Conservation (phyloP, 2,888 invertebrate genomes). For the Mythimna pallens region DNA sequence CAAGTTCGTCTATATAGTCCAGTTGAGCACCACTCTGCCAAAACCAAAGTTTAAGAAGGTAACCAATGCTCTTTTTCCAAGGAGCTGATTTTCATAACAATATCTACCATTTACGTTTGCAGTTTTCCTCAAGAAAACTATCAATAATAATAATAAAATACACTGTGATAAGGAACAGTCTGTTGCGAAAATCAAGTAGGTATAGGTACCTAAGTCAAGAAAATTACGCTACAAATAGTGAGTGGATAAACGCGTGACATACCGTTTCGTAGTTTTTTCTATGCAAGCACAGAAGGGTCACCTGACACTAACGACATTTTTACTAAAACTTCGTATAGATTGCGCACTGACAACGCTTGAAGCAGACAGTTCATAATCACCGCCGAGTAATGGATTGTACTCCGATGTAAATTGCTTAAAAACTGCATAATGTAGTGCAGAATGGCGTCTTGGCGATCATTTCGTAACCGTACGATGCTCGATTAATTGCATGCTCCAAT, state of each 20-base stretch:
- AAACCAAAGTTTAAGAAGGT: neutral
- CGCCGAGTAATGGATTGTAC: conserved; percentile 62
- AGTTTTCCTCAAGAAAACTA: conserved; percentile 2
- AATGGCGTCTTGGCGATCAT: conserved; percentile 72
- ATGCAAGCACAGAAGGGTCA: conserved; percentile 64
- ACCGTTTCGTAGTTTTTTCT: conserved; percentile 79
- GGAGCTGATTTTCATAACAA: neutral
- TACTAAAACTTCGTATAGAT: conserved; percentile 52
- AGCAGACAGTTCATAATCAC: neutral
- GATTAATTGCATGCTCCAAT: conserved; percentile 83
- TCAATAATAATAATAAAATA: conserved; percentile 1
- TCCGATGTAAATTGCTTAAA: conserved; percentile 57
- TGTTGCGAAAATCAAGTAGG: conserved; percentile 75
- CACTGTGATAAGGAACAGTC: conserved; percentile 58
- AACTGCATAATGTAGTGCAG: conserved; percentile 63
- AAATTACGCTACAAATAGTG: conserved; percentile 72
- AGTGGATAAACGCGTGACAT: conserved; percentile 78
- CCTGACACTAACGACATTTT: conserved; percentile 39
- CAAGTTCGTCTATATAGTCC: neutral
- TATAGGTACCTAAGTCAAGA: conserved; percentile 58
- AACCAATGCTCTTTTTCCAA: neutral
- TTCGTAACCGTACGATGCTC: conserved; percentile 80
- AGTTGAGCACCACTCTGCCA: neutral
- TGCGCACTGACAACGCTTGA: conserved; percentile 53
- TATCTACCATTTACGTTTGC: neutral